Base-by-base conservation (phyloP, 2,888 invertebrate species). In the Flabesymbios commensalis region DNA sequence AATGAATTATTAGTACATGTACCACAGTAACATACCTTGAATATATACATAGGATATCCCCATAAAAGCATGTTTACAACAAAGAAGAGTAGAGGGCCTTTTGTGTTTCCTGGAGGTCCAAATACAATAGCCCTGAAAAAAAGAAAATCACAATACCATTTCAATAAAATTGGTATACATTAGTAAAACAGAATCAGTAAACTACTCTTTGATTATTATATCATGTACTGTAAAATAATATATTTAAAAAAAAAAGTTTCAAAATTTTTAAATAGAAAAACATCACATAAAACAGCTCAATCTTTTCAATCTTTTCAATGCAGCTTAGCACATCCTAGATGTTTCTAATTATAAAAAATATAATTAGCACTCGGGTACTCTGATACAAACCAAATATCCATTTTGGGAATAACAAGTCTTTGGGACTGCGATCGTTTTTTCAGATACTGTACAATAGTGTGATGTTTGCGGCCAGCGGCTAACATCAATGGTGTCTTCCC, bases 21-120 rank as follows among this genome's bases (percentile, higher is more conserved):
- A n/a, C n/a, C n/a, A n/a, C n/a, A n/a, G n/a, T n/a, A n/a, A 29
- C 61, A 85, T 83, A 90, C 90, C 84, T 91, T 87, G 65, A 94
- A 88, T 74, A 94, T 86, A 78, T 94, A 95, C 92, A 94, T 93
- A 0, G 94, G 94, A 81, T 94, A 94, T 7, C 91, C 94, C 94
- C 94, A 94, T 28, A 93, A 83, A 3, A 94, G 84, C 10, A 94
- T 90, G 0, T 92, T 93, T 62, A 91, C 87, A 75, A 94, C 86
- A 78, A 94, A 93, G 76, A 94, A 88, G 31, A 94, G 83, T 24
- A 94, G 82, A 0, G 94, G 93, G 19, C 91, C 91, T 83, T 94
- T 94, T 0, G 92, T 92, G 77, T 94, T 92, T 0, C 93, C 94
- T 14, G 93, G 92, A 53, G 92, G 92, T 3, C 94, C 94, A 79